A percentile compares a stretch with the other conserved stretches of the same genome.
Evolutionary conservation across 2,797 vertebrate species (phyloP).

Genomic region (Gadopsis bispinosus): DNA sequence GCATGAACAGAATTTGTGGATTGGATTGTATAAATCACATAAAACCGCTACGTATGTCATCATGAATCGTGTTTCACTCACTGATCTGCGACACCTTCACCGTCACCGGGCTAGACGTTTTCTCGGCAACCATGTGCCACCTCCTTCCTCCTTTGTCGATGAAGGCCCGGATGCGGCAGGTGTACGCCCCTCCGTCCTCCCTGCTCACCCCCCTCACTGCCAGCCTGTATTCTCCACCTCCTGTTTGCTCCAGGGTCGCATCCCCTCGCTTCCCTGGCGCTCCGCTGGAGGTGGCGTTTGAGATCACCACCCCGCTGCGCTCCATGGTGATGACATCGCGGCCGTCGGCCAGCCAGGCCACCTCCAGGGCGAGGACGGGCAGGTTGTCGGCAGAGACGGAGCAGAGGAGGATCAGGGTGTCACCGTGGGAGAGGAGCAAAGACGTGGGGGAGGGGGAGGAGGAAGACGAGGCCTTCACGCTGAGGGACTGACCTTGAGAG

Average conservation of each 20-base stretch:
- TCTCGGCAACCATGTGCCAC: slow-evolving; percentile 91
- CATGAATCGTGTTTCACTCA: slow-evolving; percentile 77
- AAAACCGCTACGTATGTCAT: too few species aligned
- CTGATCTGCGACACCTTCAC: slow-evolving; percentile 87
- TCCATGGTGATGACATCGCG: slow-evolving; percentile 86
- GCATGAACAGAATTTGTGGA: background rate
- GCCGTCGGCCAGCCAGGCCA: slow-evolving; percentile 89
- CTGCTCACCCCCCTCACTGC: slow-evolving; percentile 82
- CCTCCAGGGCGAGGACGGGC: slow-evolving; percentile 84
- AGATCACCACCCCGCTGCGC: slow-evolving; percentile 84
- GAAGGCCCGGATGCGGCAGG: slow-evolving; percentile 89
- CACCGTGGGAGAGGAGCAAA: slow-evolving; percentile 81
- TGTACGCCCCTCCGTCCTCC: slow-evolving; percentile 87
- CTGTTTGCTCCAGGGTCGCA: slow-evolving; percentile 82
- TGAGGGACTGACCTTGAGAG: slow-evolving; percentile 86
- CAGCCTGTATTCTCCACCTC: slow-evolving; percentile 85
- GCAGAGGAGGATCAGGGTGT: slow-evolving; percentile 89
- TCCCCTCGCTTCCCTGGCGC: slow-evolving; percentile 24
- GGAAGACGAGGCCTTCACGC: slow-evolving; percentile 76
- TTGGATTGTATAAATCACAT: background rate
- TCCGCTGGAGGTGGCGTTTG: slow-evolving; percentile 75
- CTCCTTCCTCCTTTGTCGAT: slow-evolving; percentile 75
- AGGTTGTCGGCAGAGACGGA: slow-evolving; percentile 85
- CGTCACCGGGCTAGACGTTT: slow-evolving; percentile 82
- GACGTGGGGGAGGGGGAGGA: slow-evolving; percentile 59